A percentile compares a stretch with the other conserved stretches of the same genome.
These are phyloP conservation scores for Agrilus mali DNA, from an alignment of 2,888 invertebrate genomes.

Conservation along the genomic window DNA sequence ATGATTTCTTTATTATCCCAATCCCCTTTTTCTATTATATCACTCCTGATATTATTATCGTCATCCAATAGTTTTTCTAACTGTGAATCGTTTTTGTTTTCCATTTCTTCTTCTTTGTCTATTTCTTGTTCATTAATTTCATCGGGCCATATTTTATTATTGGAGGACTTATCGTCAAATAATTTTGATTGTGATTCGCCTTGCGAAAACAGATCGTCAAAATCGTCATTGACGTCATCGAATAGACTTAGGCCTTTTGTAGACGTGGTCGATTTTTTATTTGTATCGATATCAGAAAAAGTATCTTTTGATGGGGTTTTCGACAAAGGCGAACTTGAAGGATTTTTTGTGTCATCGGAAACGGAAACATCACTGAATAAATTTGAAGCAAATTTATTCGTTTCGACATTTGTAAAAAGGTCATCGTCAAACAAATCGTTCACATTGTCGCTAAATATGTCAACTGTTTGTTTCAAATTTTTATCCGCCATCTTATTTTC, in stretches of 20 bases:
- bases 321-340: too few relatives aligned
- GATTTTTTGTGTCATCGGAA: too few relatives aligned
- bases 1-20: background rate
- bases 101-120: constrained; percentile 1
- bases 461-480: constrained; percentile 13
- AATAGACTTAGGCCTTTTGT: constrained; percentile 2
- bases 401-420: constrained; percentile 23
- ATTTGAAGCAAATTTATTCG: constrained; percentile 18
- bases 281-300: background rate
- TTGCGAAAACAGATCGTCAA: background rate
- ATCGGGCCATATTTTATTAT: background rate
- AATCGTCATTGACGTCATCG: constrained; percentile 8
- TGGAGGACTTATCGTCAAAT: too few relatives aligned
- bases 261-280: background rate
- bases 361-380: constrained; percentile 12
- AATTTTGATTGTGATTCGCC: background rate
- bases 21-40: background rate
- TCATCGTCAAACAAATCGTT: constrained; percentile 27
- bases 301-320: background rate
- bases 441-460: constrained; percentile 24
- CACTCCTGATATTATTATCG: background rate
- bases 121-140: background rate
- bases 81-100: background rate
- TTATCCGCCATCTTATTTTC: background rate
- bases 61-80: background rate